Evolutionary conservation across 2,797 vertebrate species (phyloP), one percentile per base, ranked within the genome.

Genomic region (Meda fulgida): DNA sequence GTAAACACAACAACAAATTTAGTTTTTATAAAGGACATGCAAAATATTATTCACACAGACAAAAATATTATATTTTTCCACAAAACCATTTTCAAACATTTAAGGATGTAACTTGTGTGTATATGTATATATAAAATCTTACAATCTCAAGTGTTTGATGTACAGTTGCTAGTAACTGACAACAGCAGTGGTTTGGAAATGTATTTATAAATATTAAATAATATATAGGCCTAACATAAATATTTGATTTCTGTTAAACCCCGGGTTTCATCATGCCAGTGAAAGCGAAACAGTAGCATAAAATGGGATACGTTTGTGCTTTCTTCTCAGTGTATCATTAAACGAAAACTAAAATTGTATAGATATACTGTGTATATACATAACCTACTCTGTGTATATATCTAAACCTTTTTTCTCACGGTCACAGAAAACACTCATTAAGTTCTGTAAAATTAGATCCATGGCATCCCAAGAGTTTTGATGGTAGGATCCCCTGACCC

Each of bases 401-500:
- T 13, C 13, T 11, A 7, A 23, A 23, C 3, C 4, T 58, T 58
- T 58, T 63, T 29, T 14, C 58, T 63, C 53, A 29, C 19, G 14
- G 43, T 14, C 43, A 48, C 10, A 5, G 5, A 75, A 34, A 75
- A 53, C 14, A 53, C 14, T 16, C 46, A 5, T 78, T 21, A 31
- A 46, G 58, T 13, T 46, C 26, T 79, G 26, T n/a, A 58, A 84
- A 58, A 78, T 72, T 29, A 60, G 23, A 26, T 21, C 23, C 69
- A 48, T 38, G 66, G 2, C 69, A 81, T 78, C 31, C 19, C 34
- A 55, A 67, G 34, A 18, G n/a, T 78, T 69, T 58, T 58, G n/a
- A 29, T 66, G 81, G 70, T 76, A 19, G 58, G 34, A 69, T 75
- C 36, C 48, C 63, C 18, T 75, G 87, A 87, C 81, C 63, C 70